Evolutionary conservation across 2,888 invertebrate species (phyloP), one percentile per base, ranked within the genome.

Genomic region (Merodon equestris): DNA sequence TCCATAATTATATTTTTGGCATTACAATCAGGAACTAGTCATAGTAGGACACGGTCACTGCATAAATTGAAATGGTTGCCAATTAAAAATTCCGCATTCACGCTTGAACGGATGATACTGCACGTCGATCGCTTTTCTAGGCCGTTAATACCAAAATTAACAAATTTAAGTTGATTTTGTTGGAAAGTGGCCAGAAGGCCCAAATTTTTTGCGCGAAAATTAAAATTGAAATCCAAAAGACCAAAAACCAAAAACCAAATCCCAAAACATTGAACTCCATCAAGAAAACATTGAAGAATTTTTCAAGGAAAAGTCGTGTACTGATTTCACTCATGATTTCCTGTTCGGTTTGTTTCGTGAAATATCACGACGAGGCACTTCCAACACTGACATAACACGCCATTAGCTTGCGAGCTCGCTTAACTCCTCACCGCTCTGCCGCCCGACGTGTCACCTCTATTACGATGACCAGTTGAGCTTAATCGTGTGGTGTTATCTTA

Each of bases 401-500:
- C 68, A 79, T 79, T 74, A 79, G 68, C 64, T 51, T 50, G 45
- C 56, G 50, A 54, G 40, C 50, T 58, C 68, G 58, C 47, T n/a
- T n/a, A n/a, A n/a, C n/a, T n/a, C n/a, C n/a, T n/a, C n/a, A n/a
- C n/a, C n/a, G n/a, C n/a, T n/a, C n/a, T n/a, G n/a, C 17, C n/a
- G 50, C 10, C 18, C 54, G 15, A 64, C 36, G 9, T 18, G 19
- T 13, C 10, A n/a, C 13, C 50, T 14, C 56, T 34, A 66, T 40
- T 53, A 9, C 10, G 64, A 70, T 79, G 79, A 77, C 76, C 76
- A 71, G 60, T 66, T 19, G 63, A 63, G 79, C 79, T 74, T 68
- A 74, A 64, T 79, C 79, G 79, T 79, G 79, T 79, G 51, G 74
- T 79, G 74, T 79, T 70, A 79, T 79, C 79, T 79, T 79, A 68